These are phyloP conservation scores for Phengaris alcon DNA, from an alignment of 2,888 invertebrate species.

Conservation along the genomic window DNA sequence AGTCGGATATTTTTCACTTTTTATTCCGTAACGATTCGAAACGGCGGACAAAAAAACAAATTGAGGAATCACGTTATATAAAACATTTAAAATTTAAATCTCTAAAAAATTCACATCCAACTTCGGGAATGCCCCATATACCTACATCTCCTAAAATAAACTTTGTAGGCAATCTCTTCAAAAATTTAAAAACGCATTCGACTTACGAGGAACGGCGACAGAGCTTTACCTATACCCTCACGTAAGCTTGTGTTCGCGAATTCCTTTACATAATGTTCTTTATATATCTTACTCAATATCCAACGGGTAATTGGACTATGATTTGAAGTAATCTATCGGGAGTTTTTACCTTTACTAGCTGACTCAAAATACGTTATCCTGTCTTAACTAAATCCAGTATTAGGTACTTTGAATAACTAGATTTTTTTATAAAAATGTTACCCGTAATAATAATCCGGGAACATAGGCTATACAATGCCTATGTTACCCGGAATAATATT, in stretches of 20 bases:
- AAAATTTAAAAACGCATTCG: conserved; percentile 27
- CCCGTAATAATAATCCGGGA: too few species aligned
- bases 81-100: conserved; percentile 23
- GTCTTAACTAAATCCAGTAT: too few species aligned
- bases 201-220: conserved; percentile 12
- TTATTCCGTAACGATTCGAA: conserved; percentile 41
- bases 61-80: conserved; percentile 18
- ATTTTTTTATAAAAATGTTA: too few species aligned
- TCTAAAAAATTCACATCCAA: conserved; percentile 21
- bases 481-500: too few species aligned
- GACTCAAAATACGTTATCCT: too few species aligned
- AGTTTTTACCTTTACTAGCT: too few species aligned
- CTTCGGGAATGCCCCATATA: conserved; percentile 14
- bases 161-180: conserved; percentile 26
- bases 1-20: background rate
- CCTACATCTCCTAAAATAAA: conserved; percentile 20
- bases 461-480: too few species aligned
- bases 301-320: too few species aligned
- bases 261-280: background rate
- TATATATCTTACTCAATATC: background rate
- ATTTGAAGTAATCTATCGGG: too few species aligned
- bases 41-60: conserved; percentile 11
- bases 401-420: too few species aligned
- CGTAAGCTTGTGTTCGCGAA: conserved; percentile 1
- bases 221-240: background rate